These are phyloP conservation scores for Styela clava DNA, from an alignment of 23 tunicate species.

Conservation along the genomic window DNA sequence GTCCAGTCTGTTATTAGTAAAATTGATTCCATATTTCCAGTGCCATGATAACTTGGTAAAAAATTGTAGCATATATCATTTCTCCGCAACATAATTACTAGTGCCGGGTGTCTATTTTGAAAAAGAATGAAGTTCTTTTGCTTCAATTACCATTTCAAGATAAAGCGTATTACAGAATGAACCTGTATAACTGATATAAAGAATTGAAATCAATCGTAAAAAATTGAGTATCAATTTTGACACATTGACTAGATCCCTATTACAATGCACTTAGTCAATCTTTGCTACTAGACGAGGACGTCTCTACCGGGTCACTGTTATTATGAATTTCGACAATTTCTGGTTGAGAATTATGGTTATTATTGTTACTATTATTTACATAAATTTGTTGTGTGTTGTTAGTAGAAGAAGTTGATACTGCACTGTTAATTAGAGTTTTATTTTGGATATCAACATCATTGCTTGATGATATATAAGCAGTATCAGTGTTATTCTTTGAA, in stretches of 20 bases:
- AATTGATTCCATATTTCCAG: too few relatives aligned
- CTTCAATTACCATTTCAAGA: too few relatives aligned
- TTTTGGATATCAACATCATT: not conserved
- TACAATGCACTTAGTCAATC: not conserved
- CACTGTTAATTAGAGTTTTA: not conserved
- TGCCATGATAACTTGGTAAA: too few relatives aligned
- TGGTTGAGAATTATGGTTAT: not conserved
- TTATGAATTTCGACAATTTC: too few relatives aligned
- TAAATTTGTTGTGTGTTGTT: not conserved
- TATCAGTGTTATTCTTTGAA: not conserved
- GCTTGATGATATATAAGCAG: not conserved
- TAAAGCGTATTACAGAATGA: too few relatives aligned
- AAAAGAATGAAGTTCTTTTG: too few relatives aligned
- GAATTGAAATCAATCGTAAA: too few relatives aligned
- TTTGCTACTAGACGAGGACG: not conserved
- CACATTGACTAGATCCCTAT: not conserved
- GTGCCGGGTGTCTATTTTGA: too few relatives aligned
- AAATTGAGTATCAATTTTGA: not conserved
- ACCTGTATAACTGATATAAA: too few relatives aligned
- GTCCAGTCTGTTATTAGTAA: too few relatives aligned
- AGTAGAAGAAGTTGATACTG: not conserved
- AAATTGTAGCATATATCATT: too few relatives aligned
- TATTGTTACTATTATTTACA: not conserved
- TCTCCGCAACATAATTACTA: too few relatives aligned
- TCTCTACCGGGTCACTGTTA: not conserved